phyloP scores from a whole-genome alignment of 2,888 invertebrate genomes.

The Euzetes globulus region DNA sequence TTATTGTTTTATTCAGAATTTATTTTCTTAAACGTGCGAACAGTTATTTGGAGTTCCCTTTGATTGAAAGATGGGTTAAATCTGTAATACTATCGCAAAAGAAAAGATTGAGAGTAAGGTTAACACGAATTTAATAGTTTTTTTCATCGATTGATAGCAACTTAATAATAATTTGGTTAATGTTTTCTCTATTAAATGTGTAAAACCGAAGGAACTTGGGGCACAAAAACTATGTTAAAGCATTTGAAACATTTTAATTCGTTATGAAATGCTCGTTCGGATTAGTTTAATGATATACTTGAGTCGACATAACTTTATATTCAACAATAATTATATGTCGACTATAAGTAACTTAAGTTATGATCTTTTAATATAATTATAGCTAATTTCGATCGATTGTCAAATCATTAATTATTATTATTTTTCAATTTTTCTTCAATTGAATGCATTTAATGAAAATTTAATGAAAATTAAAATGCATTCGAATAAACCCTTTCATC shows the following conservation, averaged over 20 bases:
- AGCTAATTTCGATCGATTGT: slow-evolving; percentile 16
- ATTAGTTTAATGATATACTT: not conserved
- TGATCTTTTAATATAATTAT: slow-evolving; percentile 2
- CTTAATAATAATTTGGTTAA: too few relatives aligned
- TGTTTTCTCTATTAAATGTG: too few relatives aligned
- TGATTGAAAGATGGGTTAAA: slow-evolving; percentile 16
- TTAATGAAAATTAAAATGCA: too few relatives aligned
- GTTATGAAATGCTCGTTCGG: too few relatives aligned
- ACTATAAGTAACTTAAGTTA: not conserved
- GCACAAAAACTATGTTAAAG: too few relatives aligned
- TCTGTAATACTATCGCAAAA: not conserved
- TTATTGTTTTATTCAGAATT: not conserved
- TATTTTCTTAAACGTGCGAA: slow-evolving; percentile 7
- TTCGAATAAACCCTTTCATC: too few relatives aligned
- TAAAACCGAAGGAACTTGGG: too few relatives aligned
- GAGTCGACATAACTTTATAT: not conserved
- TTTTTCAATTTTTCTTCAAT: too few relatives aligned
- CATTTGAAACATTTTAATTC: too few relatives aligned
- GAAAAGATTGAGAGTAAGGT: not conserved
- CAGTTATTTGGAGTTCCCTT: not conserved
- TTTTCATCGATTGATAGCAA: not conserved
- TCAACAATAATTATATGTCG: not conserved
- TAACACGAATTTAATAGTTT: not conserved
- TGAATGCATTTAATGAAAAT: too few relatives aligned
- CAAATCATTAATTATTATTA: not conserved